A percentile compares a stretch with the other conserved stretches of the same genome.
phyloP scores from a whole-genome alignment of 1,140 invertebrate species.

The Papilio aristodemus region DNA sequence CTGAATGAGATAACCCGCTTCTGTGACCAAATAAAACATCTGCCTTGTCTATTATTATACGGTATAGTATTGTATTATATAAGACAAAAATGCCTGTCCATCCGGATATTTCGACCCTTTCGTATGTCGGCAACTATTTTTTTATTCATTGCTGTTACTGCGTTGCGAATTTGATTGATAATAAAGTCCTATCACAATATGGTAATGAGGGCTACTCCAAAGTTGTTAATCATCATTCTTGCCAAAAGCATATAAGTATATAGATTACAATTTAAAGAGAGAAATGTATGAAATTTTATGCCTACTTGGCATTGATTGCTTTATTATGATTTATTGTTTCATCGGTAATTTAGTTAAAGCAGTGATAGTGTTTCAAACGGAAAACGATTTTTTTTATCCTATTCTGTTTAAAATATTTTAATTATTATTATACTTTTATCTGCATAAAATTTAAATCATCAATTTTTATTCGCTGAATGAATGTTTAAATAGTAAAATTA shows the following conservation, averaged over 20 bases:
- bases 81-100: not conserved
- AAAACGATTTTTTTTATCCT: too few species aligned
- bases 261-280: not conserved
- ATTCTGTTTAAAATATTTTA: too few species aligned
- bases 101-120: not conserved
- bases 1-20: not conserved
- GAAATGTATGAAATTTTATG: not conserved
- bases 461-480: not conserved
- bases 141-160: not conserved
- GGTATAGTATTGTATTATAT: not conserved
- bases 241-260: not conserved
- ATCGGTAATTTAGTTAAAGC: too few species aligned
- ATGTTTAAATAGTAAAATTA: not conserved
- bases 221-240: not conserved
- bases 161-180: constrained; percentile 4
- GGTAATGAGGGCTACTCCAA: not conserved
- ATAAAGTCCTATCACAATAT: not conserved
- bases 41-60: not conserved
- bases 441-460: not conserved
- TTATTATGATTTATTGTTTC: not conserved
- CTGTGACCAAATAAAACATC: not conserved
- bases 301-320: not conserved
- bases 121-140: not conserved
- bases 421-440: not conserved
- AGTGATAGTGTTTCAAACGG: too few species aligned